Conservation (phyloP, 2,888 invertebrate genomes). For the Meteorus cinctellus region DNA sequence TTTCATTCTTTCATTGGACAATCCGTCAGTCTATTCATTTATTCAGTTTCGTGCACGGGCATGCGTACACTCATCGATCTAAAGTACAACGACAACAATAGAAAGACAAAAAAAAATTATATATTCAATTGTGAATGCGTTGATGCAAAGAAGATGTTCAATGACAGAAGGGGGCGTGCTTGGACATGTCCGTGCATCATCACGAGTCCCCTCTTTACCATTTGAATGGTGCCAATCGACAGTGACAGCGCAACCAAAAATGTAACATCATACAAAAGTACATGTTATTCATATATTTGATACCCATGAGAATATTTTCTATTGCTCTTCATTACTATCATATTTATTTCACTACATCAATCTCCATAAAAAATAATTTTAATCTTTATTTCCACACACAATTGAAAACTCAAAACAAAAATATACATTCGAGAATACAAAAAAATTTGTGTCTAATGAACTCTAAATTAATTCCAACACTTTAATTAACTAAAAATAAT, state of each 20-base stretch:
- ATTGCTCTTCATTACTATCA: conserved; percentile 39
- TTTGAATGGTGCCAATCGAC: conserved; percentile 67
- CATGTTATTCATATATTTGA: conserved; percentile 56
- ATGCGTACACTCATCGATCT: too few relatives aligned
- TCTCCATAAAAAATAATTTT: too few relatives aligned
- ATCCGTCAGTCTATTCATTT: too few relatives aligned
- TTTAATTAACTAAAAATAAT: too few relatives aligned
- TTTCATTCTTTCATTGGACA: too few relatives aligned
- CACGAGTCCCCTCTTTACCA: conserved; percentile 64
- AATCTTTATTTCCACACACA: too few relatives aligned
- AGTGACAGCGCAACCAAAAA: conserved; percentile 60
- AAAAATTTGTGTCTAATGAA: too few relatives aligned
- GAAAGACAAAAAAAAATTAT: background rate
- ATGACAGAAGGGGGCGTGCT: conserved; percentile 63
- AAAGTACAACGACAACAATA: background rate
- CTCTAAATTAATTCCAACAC: too few relatives aligned
- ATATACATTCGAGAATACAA: too few relatives aligned
- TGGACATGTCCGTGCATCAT: conserved; percentile 46
- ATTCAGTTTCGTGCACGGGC: too few relatives aligned
- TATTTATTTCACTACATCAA: conserved; percentile 11
- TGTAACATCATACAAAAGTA: conserved; percentile 53
- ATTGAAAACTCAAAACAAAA: too few relatives aligned
- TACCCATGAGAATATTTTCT: conserved; percentile 67
- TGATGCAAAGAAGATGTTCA: conserved; percentile 50
- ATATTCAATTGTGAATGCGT: conserved; percentile 5